These are phyloP conservation scores for Sussaba pulchella DNA, from an alignment of 2,888 invertebrate genomes.

Conservation along the genomic window DNA sequence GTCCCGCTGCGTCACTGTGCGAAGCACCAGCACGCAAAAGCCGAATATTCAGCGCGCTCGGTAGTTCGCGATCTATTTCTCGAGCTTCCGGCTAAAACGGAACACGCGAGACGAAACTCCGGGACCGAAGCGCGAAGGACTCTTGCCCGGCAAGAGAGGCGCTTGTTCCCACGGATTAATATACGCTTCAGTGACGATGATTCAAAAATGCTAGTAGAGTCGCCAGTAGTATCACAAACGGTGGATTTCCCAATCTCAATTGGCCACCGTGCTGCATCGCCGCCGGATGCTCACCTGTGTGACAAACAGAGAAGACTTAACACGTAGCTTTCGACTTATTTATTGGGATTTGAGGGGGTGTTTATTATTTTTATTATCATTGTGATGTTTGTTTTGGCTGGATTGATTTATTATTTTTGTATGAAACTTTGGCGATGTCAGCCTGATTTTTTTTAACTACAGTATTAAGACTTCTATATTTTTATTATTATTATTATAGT, in stretches of 20 bases:
- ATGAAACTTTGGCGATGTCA: too few relatives aligned
- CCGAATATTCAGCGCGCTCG: constrained; percentile 57
- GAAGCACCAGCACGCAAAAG: constrained; percentile 22
- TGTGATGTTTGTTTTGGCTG: too few relatives aligned
- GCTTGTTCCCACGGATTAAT: background rate
- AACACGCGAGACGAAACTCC: constrained; percentile 12
- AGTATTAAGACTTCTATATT: too few relatives aligned
- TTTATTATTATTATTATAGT: too few relatives aligned
- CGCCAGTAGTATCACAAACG: constrained; percentile 90
- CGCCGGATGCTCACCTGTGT: constrained; percentile 92
- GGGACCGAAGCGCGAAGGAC: constrained; percentile 45
- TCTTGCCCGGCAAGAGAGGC: constrained; percentile 1
- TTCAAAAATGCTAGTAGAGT: constrained; percentile 86
- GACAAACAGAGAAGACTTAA: constrained; percentile 49
- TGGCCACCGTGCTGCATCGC: constrained; percentile 93
- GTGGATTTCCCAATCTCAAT: constrained; percentile 88
- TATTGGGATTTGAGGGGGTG: too few relatives aligned
- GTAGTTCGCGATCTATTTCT: constrained; percentile 45
- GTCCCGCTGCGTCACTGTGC: constrained; percentile 10
- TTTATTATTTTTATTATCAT: too few relatives aligned
- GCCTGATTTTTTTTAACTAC: too few relatives aligned
- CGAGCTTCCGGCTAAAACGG: constrained; percentile 23
- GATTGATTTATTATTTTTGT: too few relatives aligned
- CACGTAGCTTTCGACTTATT: background rate
- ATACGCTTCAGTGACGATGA: constrained; percentile 77